These are phyloP conservation scores for Scolopax rusticola DNA, from an alignment of 2,797 vertebrate species.

Conservation along the genomic window DNA sequence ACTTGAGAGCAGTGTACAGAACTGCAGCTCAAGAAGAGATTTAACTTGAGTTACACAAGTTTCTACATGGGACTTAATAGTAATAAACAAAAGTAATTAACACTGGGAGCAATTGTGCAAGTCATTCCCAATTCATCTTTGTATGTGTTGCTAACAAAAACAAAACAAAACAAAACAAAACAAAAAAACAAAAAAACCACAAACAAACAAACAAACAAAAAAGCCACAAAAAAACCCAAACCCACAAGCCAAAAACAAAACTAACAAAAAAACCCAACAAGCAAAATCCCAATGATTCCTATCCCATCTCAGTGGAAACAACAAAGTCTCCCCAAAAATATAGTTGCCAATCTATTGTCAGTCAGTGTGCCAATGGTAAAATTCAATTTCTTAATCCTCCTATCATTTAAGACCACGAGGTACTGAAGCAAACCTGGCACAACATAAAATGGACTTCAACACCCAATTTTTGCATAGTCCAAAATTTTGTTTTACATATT, in stretches of 20 bases:
- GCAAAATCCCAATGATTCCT: not conserved
- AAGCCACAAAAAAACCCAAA: no score
- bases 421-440: slow-evolving; percentile 37
- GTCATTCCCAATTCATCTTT: not conserved
- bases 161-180: not conserved
- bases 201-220: no score
- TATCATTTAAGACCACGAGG: not conserved
- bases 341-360: not conserved
- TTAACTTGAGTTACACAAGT: not conserved
- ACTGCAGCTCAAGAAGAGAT: not conserved
- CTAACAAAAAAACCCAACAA: no score
- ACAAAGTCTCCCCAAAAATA: not conserved
- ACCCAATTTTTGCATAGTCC: slow-evolving; percentile 46
- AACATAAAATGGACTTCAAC: slow-evolving; percentile 52
- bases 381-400: slow-evolving; percentile 39
- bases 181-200: no score
- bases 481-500: slow-evolving; percentile 63
- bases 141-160: not conserved
- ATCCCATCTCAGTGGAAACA: not conserved
- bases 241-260: not conserved
- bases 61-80: not conserved
- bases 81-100: not conserved
- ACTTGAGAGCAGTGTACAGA: not conserved
- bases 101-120: not conserved
- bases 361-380: not conserved